These are phyloP conservation scores for Anomalospiza imberbis DNA, from an alignment of 2,797 vertebrate species.

Conservation along the genomic window DNA sequence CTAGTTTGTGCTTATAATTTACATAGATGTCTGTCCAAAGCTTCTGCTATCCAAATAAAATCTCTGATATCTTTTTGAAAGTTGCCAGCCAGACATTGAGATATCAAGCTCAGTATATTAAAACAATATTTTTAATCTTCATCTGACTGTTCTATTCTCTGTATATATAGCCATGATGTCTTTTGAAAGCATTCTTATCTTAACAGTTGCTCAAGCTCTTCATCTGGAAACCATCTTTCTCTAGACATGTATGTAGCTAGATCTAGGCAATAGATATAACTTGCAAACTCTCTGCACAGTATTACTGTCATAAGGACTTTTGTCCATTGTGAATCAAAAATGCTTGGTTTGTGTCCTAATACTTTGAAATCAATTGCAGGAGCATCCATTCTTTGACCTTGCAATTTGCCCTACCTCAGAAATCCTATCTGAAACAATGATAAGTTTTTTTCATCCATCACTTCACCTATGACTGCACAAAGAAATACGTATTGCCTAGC, in stretches of 20 bases:
- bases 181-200: slow-evolving; percentile 30
- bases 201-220: background rate
- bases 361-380: background rate
- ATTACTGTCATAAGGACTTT: background rate
- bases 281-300: background rate
- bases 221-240: slow-evolving; percentile 31
- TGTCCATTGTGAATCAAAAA: background rate
- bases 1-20: background rate
- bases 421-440: background rate
- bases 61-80: background rate
- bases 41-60: slow-evolving; percentile 15
- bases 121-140: slow-evolving; percentile 15
- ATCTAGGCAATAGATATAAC: background rate
- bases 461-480: background rate
- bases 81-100: slow-evolving; percentile 16
- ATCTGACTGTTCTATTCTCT: background rate
- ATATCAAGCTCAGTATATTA: background rate
- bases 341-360: background rate
- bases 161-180: background rate
- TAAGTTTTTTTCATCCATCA: background rate
- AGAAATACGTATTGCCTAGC: background rate
- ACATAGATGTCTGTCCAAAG: background rate
- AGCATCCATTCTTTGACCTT: background rate
- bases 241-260: background rate
- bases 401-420: background rate